Conservation (phyloP, 2,113 vertebrate species). For the Nesogale talazaci region DNA sequence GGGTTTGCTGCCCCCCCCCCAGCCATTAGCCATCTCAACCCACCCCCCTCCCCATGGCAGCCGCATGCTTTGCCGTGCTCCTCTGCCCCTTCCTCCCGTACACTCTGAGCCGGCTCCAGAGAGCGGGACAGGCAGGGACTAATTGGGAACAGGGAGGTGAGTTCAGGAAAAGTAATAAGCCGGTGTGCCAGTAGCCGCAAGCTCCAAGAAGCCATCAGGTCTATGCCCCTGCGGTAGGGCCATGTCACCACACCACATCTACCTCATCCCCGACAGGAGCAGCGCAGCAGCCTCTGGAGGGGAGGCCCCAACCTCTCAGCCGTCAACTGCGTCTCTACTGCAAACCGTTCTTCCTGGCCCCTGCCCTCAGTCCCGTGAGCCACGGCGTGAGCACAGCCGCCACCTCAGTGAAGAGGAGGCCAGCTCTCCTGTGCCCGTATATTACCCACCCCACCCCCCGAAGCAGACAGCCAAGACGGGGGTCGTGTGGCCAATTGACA, state of each 20-base stretch:
- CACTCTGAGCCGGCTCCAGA: neutral
- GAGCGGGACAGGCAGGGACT: neutral
- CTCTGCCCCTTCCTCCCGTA: neutral
- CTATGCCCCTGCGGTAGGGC: neutral
- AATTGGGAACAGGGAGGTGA: neutral
- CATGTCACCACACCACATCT: neutral
- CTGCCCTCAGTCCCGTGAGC: neutral
- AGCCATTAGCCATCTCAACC: neutral
- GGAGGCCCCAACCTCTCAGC: neutral
- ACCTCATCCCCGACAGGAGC: neutral
- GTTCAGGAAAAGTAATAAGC: conserved; percentile 1
- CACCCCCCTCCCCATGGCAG: neutral
- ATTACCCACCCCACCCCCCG: too few species aligned
- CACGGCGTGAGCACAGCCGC: neutral
- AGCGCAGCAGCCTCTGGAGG: neutral
- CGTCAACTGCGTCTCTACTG: neutral
- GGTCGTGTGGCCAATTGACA: neutral
- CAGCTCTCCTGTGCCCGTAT: too few species aligned
- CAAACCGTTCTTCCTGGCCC: neutral
- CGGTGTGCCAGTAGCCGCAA: neutral
- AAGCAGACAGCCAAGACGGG: neutral
- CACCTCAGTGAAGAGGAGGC: neutral
- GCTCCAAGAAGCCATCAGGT: neutral
- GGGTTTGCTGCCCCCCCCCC: accelerated
- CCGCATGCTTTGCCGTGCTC: too few species aligned